Evolutionary conservation across 2,888 invertebrate genomes (phyloP), one percentile per base, ranked within the genome.

Genomic region (Drosophila mayaguana): DNA sequence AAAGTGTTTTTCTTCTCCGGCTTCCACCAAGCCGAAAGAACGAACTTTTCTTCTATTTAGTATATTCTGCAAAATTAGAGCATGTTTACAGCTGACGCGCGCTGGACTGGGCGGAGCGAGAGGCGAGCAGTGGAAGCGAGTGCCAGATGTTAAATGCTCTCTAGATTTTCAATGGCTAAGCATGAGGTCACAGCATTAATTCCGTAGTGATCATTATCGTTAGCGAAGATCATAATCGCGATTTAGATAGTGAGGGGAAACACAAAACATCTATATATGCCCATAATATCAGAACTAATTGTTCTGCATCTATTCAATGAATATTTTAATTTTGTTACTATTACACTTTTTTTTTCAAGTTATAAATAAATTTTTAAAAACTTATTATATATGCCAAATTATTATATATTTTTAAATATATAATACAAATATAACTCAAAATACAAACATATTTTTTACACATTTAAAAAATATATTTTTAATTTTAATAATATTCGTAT

Each of bases 121-220:
- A 5, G 16, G 4, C 16, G 36, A 16, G 28, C 9, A 25, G 16
- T 28, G n/a, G 46, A n/a, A 32, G 42, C 48, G 43, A 73, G 57
- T 69, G 84, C 70, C 83, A 83, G 76, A 79, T 88, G 86, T 60
- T 48, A 43, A 54, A 67, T 67, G 61, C 72, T 57, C 60, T 28
- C 48, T 59, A 66, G 43, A 73, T 73, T 67, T 63, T 69, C 70
- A 75, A 72, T 67, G 64, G 65, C 63, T 54, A 57, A 32, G 59
- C 71, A 83, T 86, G 86, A 83, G 83, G 71, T 86, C 86, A 88
- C 77, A 79, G 53, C 70, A 64, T 70, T 71, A 45, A 64, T 81
- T 74, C 83, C 54, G 40, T 63, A 65, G 73, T 81, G 69, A 75
- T 53, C 55, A 68, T 82, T 60, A 69, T 46, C 61, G 62, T 46